phyloP scores from a whole-genome alignment of 64 coral and sea anemone genomes.

The Montipora foliosa region DNA sequence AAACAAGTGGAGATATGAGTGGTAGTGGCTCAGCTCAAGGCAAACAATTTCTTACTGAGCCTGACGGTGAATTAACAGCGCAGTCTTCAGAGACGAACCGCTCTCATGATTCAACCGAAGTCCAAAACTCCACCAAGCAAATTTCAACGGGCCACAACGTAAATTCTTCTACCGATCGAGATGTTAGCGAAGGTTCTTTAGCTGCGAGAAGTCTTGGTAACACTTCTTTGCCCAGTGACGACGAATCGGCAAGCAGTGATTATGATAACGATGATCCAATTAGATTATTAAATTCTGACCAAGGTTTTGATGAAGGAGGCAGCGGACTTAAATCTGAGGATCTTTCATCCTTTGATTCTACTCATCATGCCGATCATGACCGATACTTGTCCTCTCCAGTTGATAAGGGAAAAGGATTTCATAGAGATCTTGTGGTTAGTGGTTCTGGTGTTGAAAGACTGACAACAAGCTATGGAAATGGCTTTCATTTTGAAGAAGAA shows the following conservation, averaged over 20 bases:
- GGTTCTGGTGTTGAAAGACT: background rate
- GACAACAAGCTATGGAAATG: background rate
- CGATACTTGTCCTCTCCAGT: background rate
- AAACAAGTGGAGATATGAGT: background rate
- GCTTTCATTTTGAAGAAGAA: conserved; percentile 7
- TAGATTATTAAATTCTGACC: background rate
- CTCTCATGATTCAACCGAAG: background rate
- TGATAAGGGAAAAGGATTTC: background rate
- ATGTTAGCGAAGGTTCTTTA: background rate
- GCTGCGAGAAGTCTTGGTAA: background rate
- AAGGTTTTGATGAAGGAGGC: background rate
- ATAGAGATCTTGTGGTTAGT: background rate
- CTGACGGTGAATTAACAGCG: background rate
- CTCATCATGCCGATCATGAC: background rate
- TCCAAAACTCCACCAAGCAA: background rate
- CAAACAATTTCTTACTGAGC: background rate
- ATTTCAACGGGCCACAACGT: background rate
- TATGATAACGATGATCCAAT: background rate
- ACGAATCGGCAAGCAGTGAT: background rate
- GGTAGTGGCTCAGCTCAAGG: background rate
- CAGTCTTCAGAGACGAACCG: background rate
- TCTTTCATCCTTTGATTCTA: background rate
- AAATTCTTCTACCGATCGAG: background rate
- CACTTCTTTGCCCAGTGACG: background rate
- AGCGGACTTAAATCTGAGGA: too few relatives aligned